Percentiles rank a stretch among this genome's conserved stretches.
Conservation (phyloP, 2,888 invertebrate species). For the Nomada goodeniana region DNA sequence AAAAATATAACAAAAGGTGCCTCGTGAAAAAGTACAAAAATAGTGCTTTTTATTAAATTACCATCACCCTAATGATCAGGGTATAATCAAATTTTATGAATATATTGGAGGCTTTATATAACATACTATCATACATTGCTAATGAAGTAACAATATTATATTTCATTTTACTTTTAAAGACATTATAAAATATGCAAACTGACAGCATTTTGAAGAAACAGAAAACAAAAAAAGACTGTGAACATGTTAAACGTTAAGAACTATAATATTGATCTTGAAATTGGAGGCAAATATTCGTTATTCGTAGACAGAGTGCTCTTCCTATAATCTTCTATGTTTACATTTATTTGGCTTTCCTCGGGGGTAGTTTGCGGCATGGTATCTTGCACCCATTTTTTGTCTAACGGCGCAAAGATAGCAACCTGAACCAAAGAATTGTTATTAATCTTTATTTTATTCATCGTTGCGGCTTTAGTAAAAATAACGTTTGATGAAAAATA, state of each 20-base stretch:
- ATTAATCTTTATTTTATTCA: background rate
- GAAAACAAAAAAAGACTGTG: conserved; percentile 1
- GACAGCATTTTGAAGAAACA: background rate
- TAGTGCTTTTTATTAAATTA: too few species aligned
- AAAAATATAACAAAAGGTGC: too few species aligned
- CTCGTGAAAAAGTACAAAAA: too few species aligned
- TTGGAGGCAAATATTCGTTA: conserved; percentile 76
- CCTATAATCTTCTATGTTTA: conserved; percentile 36
- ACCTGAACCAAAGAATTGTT: conserved; percentile 69
- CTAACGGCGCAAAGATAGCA: conserved; percentile 78
- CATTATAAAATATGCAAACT: background rate
- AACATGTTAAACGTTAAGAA: background rate
- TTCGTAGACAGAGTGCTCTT: conserved; percentile 55
- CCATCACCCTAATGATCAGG: too few species aligned
- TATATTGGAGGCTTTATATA: background rate
- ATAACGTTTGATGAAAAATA: too few species aligned
- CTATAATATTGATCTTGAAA: conserved; percentile 5
- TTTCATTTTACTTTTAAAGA: background rate
- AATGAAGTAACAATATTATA: background rate
- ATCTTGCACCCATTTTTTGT: conserved; percentile 75
- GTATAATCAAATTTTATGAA: background rate
- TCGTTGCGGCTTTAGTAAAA: too few species aligned
- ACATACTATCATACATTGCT: background rate
- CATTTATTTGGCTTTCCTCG: background rate
- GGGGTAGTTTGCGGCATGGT: conserved; percentile 6